Conservation (phyloP, 2,888 invertebrate species). For the Yponomeuta sedellus region DNA sequence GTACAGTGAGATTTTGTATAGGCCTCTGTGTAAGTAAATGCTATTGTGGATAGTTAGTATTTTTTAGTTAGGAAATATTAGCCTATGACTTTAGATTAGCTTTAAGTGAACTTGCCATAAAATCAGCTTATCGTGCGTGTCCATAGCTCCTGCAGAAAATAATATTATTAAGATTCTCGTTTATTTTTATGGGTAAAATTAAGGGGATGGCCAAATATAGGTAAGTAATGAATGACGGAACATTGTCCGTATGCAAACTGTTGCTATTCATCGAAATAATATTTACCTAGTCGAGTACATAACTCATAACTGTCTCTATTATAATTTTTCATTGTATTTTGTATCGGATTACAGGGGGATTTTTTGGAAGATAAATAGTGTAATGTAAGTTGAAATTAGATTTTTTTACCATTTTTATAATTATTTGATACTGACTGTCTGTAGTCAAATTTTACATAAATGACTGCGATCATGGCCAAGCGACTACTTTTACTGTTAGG, state of each 20-base stretch:
- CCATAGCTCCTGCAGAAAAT: background rate
- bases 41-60: background rate
- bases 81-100: conserved; percentile 15
- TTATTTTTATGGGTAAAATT: conserved; percentile 11
- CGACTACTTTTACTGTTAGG: background rate
- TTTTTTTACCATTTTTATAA: background rate
- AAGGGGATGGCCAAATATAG: conserved; percentile 16
- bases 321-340: background rate
- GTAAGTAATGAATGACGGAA: conserved; percentile 8
- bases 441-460: background rate
- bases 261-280: conserved; percentile 27
- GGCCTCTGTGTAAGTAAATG: background rate
- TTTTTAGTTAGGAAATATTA: conserved; percentile 8
- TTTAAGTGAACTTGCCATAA: conserved; percentile 19
- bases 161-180: background rate
- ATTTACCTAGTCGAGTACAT: conserved; percentile 17
- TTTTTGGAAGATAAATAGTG: background rate
- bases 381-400: background rate
- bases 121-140: background rate
- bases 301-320: background rate
- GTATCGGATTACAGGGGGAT: conserved; percentile 9
- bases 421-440: background rate
- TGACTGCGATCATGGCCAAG: background rate
- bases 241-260: conserved; percentile 18
- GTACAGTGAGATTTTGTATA: conserved; percentile 7